phyloP scores from a whole-genome alignment of 2,797 vertebrate species.

The Valencia hispanica region DNA sequence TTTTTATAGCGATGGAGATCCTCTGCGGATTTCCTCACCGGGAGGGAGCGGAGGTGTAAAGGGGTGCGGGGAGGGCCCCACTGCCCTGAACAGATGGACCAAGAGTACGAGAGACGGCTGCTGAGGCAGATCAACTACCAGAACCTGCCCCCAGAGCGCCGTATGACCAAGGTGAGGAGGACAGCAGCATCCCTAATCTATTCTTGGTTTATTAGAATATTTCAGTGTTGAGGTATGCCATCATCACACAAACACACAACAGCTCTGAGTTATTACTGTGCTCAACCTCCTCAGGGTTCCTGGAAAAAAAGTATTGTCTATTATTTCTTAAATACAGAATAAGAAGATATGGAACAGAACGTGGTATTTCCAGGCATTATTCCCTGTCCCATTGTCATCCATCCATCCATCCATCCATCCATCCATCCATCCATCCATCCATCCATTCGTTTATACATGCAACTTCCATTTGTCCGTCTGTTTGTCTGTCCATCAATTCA shows the following conservation, averaged over 20 bases:
- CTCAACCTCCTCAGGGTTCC: background rate
- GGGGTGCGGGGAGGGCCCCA: slow-evolving; percentile 36
- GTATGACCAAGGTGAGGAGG: slow-evolving; percentile 75
- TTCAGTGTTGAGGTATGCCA: background rate
- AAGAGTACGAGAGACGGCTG: slow-evolving; percentile 85
- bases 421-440: background rate
- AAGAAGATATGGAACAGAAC: background rate
- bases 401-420: background rate
- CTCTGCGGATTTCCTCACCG: slow-evolving; percentile 56
- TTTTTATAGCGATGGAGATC: slow-evolving; percentile 70
- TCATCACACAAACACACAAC: background rate
- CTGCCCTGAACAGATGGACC: slow-evolving; percentile 79
- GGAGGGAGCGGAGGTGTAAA: slow-evolving; percentile 61
- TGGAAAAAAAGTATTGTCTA: too few species aligned
- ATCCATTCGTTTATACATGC: background rate
- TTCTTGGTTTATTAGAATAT: background rate
- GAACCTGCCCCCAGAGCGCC: slow-evolving; percentile 78
- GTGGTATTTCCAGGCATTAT: background rate
- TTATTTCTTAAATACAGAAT: background rate
- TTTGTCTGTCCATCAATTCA: too few species aligned
- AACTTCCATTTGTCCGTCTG: too few species aligned
- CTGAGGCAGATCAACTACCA: slow-evolving; percentile 86
- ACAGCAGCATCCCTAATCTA: background rate
- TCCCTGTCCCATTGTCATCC: background rate
- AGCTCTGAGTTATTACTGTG: background rate